These are phyloP conservation scores for Drosophila merina DNA, from an alignment of 2,888 invertebrate genomes.

Conservation along the genomic window DNA sequence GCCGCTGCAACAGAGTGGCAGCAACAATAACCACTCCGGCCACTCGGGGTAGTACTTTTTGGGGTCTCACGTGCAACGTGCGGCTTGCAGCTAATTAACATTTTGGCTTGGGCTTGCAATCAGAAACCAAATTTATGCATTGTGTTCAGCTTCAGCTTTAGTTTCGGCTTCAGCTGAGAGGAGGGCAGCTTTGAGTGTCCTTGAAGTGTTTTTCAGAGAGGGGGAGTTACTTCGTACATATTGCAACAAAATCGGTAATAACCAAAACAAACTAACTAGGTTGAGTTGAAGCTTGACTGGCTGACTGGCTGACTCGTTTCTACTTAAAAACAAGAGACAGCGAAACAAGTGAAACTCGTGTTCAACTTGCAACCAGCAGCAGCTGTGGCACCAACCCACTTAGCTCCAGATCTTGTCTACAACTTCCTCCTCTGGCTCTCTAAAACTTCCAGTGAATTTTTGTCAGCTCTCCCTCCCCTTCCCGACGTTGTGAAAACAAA, in stretches of 20 bases:
- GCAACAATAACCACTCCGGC: background rate
- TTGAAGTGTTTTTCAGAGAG: slow-evolving; percentile 41
- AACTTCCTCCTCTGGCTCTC: slow-evolving; percentile 19
- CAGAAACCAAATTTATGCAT: slow-evolving; percentile 65
- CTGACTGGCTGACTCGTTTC: slow-evolving; percentile 25
- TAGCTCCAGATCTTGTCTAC: slow-evolving; percentile 22
- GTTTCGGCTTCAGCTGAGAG: background rate
- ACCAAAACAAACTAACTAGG: slow-evolving; percentile 31
- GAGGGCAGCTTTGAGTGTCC: slow-evolving; percentile 51
- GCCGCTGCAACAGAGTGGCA: slow-evolving; percentile 3
- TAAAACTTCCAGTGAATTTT: slow-evolving; percentile 23
- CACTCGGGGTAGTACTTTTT: slow-evolving; percentile 12
- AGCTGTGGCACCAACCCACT: slow-evolving; percentile 21
- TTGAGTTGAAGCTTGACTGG: slow-evolving; percentile 14
- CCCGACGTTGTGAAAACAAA: slow-evolving; percentile 52
- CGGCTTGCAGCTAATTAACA: slow-evolving; percentile 46
- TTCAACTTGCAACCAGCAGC: slow-evolving; percentile 46
- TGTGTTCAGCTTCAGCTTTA: slow-evolving; percentile 29
- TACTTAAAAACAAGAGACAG: slow-evolving; percentile 10
- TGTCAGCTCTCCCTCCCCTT: background rate
- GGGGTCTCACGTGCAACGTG: slow-evolving; percentile 44
- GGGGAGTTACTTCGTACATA: background rate
- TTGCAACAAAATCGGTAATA: slow-evolving; percentile 6
- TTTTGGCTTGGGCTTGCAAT: slow-evolving; percentile 53
- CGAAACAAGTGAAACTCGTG: slow-evolving; percentile 46